Base-by-base conservation (phyloP, 2,888 invertebrate genomes). In the Chymomyza caudatula region DNA sequence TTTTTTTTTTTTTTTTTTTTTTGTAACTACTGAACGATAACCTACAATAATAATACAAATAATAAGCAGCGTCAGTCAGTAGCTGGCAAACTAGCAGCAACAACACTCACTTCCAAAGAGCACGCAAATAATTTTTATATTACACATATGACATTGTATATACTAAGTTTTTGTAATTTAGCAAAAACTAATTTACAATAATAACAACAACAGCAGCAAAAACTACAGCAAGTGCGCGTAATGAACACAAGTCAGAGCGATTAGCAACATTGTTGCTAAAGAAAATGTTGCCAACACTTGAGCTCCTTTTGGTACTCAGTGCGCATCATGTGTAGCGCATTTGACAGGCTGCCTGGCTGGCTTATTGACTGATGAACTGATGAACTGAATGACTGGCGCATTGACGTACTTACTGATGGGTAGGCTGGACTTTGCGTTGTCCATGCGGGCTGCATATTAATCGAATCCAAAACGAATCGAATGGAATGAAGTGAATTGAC, bases 381-480 rank as follows among this genome's bases (percentile, higher is more conserved):
- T 59, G 2, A 58, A 61, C 67, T 44, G 49, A 43, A 60, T 22
- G 70, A 55, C 63, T 64, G 64, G 54, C 71, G 71, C 58, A 71
- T 69, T 72, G 68, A 71, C 63, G 73, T 66, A 64, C 63, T 52
- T 66, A 64, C 63, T 52, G 17, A 6, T 47, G 47, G 4, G 17
- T 47, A 47, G 29, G 29, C 29, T 37, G 29, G 58, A 20, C 20
- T 20, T 51, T 51, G 22, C 20, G 19, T 37, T 37, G 29, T 11
- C 5, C 29, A 37, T 37, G 29, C 29, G 82, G 63, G 74, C 69
- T 78, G 85, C 82, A 79, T 79, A 79, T 85, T 80, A 80, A 80
- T 82, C 79, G 79, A 80, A 77, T 72, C 77, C 60, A 66, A 60
- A 65, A 65, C 79, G 77, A 63, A 82, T 62, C 66, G 70, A 70